Conservation (phyloP, 2,888 invertebrate genomes). For the Prosapia bicincta region DNA sequence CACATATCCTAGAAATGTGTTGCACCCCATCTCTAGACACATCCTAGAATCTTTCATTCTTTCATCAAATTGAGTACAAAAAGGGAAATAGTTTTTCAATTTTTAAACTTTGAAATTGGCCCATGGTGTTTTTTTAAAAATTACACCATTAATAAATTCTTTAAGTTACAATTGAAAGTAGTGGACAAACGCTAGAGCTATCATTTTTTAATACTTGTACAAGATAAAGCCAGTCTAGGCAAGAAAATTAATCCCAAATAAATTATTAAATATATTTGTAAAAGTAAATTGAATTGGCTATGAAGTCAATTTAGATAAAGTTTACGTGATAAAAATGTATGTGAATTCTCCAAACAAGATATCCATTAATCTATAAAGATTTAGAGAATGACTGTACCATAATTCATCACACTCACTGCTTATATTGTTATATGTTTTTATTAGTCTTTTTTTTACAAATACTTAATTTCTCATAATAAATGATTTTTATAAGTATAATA, state of each 20-base stretch:
- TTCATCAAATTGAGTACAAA: conserved; percentile 15
- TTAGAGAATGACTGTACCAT: conserved; percentile 37
- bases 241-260: conserved; percentile 9
- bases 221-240: conserved; percentile 15
- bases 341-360: background rate
- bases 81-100: conserved; percentile 17
- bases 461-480: background rate
- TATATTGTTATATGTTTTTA: background rate
- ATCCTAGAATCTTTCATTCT: background rate
- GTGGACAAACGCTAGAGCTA: conserved; percentile 23
- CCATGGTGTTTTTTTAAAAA: conserved; percentile 13
- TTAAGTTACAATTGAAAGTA: conserved; percentile 19
- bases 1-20: no score
- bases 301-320: conserved; percentile 18
- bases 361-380: background rate
- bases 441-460: background rate
- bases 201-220: background rate
- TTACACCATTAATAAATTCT: conserved; percentile 11
- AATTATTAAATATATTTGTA: conserved; percentile 21
- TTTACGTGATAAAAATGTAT: conserved; percentile 20
- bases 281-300: conserved; percentile 22
- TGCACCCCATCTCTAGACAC: background rate
- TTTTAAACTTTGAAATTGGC: conserved; percentile 23
- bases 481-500: background rate
- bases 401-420: conserved; percentile 31